Conservation (phyloP, 2,888 invertebrate species). For the Lamellibrachia satsuma region DNA sequence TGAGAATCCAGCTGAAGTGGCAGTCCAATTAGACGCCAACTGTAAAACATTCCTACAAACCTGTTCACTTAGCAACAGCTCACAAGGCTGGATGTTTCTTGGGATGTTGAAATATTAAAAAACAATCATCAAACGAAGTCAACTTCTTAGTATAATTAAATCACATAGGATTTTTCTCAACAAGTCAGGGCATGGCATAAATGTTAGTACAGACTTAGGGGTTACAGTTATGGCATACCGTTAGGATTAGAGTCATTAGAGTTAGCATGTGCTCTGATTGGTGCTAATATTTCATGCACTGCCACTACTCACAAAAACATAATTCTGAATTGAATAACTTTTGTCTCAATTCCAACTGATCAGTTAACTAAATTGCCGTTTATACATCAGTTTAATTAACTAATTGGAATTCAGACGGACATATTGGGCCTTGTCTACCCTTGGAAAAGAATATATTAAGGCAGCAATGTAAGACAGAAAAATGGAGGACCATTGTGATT, state of each 20-base stretch:
- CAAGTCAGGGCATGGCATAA: no score
- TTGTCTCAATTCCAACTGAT: neutral
- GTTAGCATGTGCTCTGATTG: no score
- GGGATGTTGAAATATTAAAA: neutral
- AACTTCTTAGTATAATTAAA: neutral
- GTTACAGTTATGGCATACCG: no score
- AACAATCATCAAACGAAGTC: neutral
- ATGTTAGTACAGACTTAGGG: no score
- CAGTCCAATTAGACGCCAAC: neutral
- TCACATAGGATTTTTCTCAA: no score
- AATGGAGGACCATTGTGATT: no score
- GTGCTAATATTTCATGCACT: no score
- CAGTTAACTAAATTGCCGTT: neutral
- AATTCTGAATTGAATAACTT: neutral
- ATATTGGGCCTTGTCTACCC: neutral
- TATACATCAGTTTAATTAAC: neutral
- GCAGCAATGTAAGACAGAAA: no score
- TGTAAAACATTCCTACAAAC: neutral
- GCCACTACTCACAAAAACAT: neutral
- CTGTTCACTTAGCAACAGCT: neutral
- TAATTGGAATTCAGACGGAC: neutral
- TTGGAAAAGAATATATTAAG: no score
- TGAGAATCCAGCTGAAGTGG: neutral
- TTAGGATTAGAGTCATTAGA: no score
- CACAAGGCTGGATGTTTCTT: neutral